These are phyloP conservation scores for Sipha flava DNA, from an alignment of 1,140 invertebrate species.

Conservation along the genomic window DNA sequence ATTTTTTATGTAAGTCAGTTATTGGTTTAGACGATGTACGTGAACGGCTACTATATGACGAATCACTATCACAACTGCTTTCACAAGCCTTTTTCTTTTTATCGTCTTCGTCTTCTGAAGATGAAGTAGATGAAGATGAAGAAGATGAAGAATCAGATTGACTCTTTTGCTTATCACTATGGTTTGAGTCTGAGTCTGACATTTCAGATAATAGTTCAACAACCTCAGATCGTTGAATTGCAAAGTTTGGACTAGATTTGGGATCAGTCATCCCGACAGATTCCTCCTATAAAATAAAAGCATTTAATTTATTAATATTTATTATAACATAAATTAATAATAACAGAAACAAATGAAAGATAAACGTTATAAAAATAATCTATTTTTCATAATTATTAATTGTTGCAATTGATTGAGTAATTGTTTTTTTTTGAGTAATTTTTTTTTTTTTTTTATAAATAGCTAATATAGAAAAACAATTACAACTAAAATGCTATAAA, in stretches of 20 bases:
- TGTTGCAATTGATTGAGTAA: no score
- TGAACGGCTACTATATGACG: slow-evolving; percentile 6
- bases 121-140: background rate
- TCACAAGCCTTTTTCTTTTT: slow-evolving; percentile 7
- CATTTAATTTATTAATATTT: background rate
- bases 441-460: no score
- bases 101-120: slow-evolving; percentile 1
- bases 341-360: background rate
- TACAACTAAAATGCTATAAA: no score
- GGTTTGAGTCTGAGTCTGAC: slow-evolving; percentile 17
- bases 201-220: slow-evolving; percentile 9
- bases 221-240: background rate
- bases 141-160: background rate
- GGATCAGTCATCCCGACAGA: background rate
- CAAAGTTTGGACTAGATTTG: background rate
- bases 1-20: slow-evolving; percentile 14
- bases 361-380: background rate
- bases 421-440: no score
- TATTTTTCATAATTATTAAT: no score
- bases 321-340: no score
- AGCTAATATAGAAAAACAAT: no score
- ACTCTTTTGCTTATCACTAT: background rate
- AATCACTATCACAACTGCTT: slow-evolving; percentile 19
- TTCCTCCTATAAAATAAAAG: slow-evolving; percentile 6
- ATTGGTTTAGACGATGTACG: background rate